Conservation (phyloP, 1,140 invertebrate species). For the Helicoverpa zea region DNA sequence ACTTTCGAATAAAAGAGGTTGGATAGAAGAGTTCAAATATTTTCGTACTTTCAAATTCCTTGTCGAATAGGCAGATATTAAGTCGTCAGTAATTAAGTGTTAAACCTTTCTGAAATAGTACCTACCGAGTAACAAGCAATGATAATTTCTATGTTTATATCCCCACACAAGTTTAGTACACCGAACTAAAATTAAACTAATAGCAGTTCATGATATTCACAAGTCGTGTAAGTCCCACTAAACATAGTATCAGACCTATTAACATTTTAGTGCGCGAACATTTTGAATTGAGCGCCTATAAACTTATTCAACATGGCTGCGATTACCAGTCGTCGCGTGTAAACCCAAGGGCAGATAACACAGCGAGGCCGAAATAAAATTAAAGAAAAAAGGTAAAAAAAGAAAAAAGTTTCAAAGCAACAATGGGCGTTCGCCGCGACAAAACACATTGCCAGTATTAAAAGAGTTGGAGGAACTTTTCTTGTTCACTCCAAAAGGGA, state of each 20-base stretch:
- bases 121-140: too few species aligned
- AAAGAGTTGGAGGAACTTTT: slow-evolving; percentile 77
- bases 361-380: slow-evolving; percentile 77
- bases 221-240: slow-evolving; percentile 6
- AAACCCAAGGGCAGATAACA: slow-evolving; percentile 69
- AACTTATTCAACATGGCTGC: slow-evolving; percentile 41
- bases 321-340: slow-evolving; percentile 63
- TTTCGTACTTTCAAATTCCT: too few species aligned
- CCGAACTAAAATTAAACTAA: background rate
- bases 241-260: slow-evolving; percentile 30
- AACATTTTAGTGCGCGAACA: slow-evolving; percentile 26
- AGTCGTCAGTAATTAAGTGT: too few species aligned
- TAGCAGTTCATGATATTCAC: slow-evolving; percentile 2
- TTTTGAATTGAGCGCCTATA: slow-evolving; percentile 36
- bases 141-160: too few species aligned
- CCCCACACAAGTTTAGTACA: too few species aligned
- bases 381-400: slow-evolving; percentile 70
- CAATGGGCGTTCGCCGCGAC: slow-evolving; percentile 77
- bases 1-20: too few species aligned
- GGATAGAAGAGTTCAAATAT: too few species aligned
- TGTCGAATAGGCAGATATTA: background rate
- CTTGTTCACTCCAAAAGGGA: slow-evolving; percentile 58
- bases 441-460: slow-evolving; percentile 83
- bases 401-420: slow-evolving; percentile 73
- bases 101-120: too few species aligned